These are phyloP conservation scores for Melanaphis sacchari DNA, from an alignment of 1,140 invertebrate species.

Conservation along the genomic window DNA sequence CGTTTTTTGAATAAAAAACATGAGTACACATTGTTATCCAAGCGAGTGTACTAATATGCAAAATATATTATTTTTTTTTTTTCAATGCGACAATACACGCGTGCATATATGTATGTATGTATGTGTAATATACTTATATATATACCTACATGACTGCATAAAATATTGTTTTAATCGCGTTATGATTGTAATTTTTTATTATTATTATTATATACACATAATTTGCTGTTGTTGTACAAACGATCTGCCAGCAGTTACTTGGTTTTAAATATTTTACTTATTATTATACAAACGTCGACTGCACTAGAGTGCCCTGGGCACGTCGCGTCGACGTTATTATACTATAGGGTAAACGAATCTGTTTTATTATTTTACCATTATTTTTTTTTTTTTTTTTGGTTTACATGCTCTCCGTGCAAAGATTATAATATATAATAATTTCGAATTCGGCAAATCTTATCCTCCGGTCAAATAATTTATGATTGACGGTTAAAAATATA, in stretches of 20 bases:
- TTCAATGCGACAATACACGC: neutral
- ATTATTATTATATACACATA: neutral
- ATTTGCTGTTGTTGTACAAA: neutral
- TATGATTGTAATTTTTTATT: neutral
- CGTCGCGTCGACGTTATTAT: neutral
- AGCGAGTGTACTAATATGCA: neutral
- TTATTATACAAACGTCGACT: neutral
- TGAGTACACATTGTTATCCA: constrained; percentile 9
- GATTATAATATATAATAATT: neutral
- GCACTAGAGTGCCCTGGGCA: neutral
- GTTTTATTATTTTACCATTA: neutral
- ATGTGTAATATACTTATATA: neutral
- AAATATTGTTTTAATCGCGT: neutral
- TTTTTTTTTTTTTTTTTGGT: neutral
- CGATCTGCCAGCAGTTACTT: neutral
- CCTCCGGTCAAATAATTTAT: neutral
- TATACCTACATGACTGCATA: neutral
- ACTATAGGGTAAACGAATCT: neutral
- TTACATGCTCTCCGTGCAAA: neutral
- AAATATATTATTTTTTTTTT: neutral
- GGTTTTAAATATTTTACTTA: neutral
- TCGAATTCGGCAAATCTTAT: neutral
- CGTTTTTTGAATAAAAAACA: neutral
- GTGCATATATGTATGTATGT: neutral
- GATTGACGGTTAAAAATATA: neutral